phyloP scores from a whole-genome alignment of 2,888 invertebrate genomes.

The Cheilosia soror region DNA sequence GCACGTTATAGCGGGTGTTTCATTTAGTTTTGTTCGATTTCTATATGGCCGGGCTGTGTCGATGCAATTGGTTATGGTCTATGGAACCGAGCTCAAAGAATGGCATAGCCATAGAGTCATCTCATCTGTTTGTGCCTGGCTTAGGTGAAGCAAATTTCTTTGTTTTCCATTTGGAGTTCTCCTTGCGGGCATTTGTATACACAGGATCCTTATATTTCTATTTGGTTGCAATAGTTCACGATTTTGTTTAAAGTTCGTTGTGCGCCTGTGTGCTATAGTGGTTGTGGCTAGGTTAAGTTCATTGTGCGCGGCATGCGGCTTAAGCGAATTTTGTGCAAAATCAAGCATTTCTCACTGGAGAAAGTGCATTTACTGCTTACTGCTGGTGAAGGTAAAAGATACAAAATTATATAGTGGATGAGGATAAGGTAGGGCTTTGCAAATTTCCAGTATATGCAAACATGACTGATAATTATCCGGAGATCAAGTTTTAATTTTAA shows the following conservation, averaged over 20 bases:
- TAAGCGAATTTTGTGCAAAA: slow-evolving; percentile 40
- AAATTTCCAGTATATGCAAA: slow-evolving; percentile 33
- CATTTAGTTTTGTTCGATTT: slow-evolving; percentile 55
- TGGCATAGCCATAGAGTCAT: slow-evolving; percentile 25
- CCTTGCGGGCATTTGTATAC: slow-evolving; percentile 39
- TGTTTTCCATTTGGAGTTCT: slow-evolving; percentile 17
- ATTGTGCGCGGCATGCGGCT: slow-evolving; percentile 60
- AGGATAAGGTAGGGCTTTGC: slow-evolving; percentile 43
- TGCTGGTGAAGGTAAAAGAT: slow-evolving; percentile 66
- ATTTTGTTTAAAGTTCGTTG: slow-evolving; percentile 65
- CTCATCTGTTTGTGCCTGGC: slow-evolving; percentile 20
- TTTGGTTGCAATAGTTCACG: slow-evolving; percentile 72
- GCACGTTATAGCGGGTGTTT: slow-evolving; percentile 66
- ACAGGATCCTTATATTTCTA: slow-evolving; percentile 63
- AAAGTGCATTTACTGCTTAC: slow-evolving; percentile 67
- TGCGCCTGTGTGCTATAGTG: slow-evolving; percentile 20
- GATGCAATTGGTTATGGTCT: slow-evolving; percentile 45
- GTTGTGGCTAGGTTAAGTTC: slow-evolving; percentile 72
- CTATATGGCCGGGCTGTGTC: slow-evolving; percentile 28
- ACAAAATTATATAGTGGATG: slow-evolving; percentile 59
- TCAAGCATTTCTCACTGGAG: slow-evolving; percentile 48
- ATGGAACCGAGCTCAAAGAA: slow-evolving; percentile 35
- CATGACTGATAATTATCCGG: slow-evolving; percentile 50
- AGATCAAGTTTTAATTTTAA: slow-evolving; percentile 10
- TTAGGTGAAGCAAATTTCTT: slow-evolving; percentile 22